A percentile compares a stretch with the other conserved stretches of the same genome.
Conservation (phyloP, 2,113 vertebrate species). For the Genyomyrus donnyi region DNA sequence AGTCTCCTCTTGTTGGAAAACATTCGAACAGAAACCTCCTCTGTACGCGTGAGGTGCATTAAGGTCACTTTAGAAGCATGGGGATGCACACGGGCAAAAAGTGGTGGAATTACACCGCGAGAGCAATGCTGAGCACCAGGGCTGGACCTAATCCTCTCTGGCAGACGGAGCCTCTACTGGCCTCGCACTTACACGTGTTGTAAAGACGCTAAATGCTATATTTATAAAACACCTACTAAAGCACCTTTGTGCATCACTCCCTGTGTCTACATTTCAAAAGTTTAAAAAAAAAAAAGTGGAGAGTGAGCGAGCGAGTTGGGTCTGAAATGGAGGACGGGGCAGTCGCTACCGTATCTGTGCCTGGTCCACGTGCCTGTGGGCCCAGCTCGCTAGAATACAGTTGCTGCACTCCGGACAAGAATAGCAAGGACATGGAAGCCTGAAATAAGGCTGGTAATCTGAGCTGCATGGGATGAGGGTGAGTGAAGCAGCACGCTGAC, state of each 20-base stretch:
- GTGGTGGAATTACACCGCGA: background rate
- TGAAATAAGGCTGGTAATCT: conserved; percentile 25
- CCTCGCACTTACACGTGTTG: background rate
- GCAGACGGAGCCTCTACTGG: background rate
- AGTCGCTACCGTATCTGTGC: background rate
- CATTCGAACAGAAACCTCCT: background rate
- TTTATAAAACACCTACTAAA: background rate
- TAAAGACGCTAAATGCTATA: background rate
- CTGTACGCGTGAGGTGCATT: background rate
- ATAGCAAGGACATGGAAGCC: conserved; percentile 24
- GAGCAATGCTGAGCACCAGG: background rate
- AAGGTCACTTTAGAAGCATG: background rate
- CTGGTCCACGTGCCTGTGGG: background rate
- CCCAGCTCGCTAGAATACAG: background rate
- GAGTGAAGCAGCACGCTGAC: background rate
- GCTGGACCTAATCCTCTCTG: background rate
- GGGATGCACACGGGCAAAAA: background rate
- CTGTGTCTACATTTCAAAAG: background rate
- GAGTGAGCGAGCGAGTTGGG: background rate
- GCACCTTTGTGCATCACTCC: background rate
- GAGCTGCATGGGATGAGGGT: conserved; percentile 1
- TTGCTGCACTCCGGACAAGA: conserved; percentile 17
- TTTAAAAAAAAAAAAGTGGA: background rate
- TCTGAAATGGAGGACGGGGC: background rate
- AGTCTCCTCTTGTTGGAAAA: background rate